Percentiles rank a stretch among this genome's conserved stretches.
These are phyloP conservation scores for Hirtodrosophila alboralis DNA, from an alignment of 2,888 invertebrate species.

Conservation along the genomic window DNA sequence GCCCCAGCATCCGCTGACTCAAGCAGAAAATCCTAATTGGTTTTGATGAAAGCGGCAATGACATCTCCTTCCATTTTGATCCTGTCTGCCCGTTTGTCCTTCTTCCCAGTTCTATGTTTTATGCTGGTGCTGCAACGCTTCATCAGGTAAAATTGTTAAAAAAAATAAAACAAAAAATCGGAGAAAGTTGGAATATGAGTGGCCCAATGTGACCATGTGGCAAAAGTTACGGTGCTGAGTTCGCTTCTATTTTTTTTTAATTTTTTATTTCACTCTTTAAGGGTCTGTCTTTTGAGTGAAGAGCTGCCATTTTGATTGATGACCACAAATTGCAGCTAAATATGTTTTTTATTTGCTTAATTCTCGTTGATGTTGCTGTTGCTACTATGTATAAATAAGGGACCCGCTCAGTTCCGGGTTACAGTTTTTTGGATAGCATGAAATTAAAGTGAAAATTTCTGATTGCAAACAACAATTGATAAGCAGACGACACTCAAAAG, in stretches of 20 bases:
- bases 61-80: constrained; percentile 40
- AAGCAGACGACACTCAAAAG: constrained; percentile 28
- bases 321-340: constrained; percentile 78
- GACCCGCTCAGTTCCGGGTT: constrained; percentile 24
- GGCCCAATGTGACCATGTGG: constrained; percentile 73
- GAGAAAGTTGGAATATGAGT: constrained; percentile 45
- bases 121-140: constrained; percentile 57
- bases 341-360: constrained; percentile 78
- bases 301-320: constrained; percentile 74
- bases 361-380: constrained; percentile 26
- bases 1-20: constrained; percentile 61
- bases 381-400: constrained; percentile 1
- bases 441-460: constrained; percentile 48
- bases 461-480: constrained; percentile 43
- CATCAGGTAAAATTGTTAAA: constrained; percentile 65
- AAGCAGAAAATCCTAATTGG: constrained; percentile 82
- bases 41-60: constrained; percentile 82
- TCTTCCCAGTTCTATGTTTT: constrained; percentile 22
- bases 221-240: constrained; percentile 59
- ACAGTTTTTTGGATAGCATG: constrained; percentile 26
- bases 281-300: constrained; percentile 42
- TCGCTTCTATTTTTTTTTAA: constrained; percentile 20
- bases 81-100: background rate
- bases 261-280: too few relatives aligned
- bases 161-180: constrained; percentile 26